Evolutionary conservation across 1,140 invertebrate species (phyloP), one percentile per base, ranked within the genome.

Genomic region (Heliconius eleuchia): DNA sequence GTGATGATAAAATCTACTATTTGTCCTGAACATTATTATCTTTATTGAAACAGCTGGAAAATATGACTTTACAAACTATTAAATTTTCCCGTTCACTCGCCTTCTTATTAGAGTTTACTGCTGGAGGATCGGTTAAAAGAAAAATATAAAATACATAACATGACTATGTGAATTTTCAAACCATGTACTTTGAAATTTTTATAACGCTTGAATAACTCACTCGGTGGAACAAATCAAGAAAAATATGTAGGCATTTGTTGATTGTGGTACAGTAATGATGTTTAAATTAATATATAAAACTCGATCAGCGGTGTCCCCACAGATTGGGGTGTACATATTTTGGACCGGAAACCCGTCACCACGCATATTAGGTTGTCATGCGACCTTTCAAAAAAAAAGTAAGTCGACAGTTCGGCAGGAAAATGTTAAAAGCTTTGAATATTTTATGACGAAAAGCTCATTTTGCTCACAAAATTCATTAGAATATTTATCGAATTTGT

Each of bases 391-490:
- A 74, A 74, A 37, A 37, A 37, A 76, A 79, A 79, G 73, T 74
- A 79, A 74, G 34, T 79, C 73, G 78, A 79, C 37, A 79, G 73
- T 79, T 79, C 73, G 78, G 57, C 46, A 74, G 57, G 46, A 50
- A 79, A 79, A 78, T 46, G 55, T 71, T 74, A 71, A 39, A 52
- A 74, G 72, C 57, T 74, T 79, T 79, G 78, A 79, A 79, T 79
- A 79, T 79, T 79, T 79, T 75, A 79, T 74, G 78, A 71, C n/a
- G 57, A 74, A 79, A 79, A 79, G 57, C 78, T 79, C 78, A 79
- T 79, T 79, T 70, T 39, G 39, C 39, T 79, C 27, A 39, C 60
- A 74, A 75, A 76, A 74, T 74, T 78, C 71, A 78, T 78, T 73
- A 74, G 37, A 79, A 79, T 71, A 74, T 74, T 79, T 79, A 74